A percentile compares a stretch with the other conserved stretches of the same genome.
Evolutionary conservation across 2,797 vertebrate species (phyloP).

Genomic region (Falco novaeseelandiae): DNA sequence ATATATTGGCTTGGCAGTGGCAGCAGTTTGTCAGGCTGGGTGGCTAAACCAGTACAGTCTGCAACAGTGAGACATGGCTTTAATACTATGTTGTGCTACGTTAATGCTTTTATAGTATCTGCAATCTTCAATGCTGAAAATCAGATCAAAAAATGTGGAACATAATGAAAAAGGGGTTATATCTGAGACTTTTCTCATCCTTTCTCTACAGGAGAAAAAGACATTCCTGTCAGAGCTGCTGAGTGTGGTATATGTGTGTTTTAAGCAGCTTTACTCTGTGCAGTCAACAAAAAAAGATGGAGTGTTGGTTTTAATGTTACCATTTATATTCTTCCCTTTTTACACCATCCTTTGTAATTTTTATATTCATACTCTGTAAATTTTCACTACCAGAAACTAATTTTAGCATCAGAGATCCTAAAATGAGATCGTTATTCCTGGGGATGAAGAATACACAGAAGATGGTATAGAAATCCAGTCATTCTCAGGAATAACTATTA

Average conservation of each 20-base stretch:
- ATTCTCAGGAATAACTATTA: not conserved
- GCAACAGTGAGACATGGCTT: conserved; percentile 31
- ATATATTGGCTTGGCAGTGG: conserved; percentile 56
- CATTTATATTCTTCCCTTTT: not conserved
- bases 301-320: not conserved
- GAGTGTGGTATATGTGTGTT: not conserved
- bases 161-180: conserved; percentile 13
- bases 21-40: conserved; percentile 36
- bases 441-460: not conserved
- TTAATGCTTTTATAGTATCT: conserved; percentile 44
- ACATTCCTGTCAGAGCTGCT: not conserved
- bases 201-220: not conserved
- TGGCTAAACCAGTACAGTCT: conserved; percentile 57
- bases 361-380: not conserved
- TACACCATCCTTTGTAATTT: not conserved
- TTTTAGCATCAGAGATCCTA: not conserved
- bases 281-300: not conserved
- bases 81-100: not conserved
- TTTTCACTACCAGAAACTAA: not conserved
- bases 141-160: conserved; percentile 22
- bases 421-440: not conserved
- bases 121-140: conserved; percentile 53
- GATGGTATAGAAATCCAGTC: not conserved
- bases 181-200: conserved; percentile 15
- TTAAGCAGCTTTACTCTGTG: not conserved